phyloP scores from a whole-genome alignment of 1,140 invertebrate genomes.

The Bombus difficillimus region DNA sequence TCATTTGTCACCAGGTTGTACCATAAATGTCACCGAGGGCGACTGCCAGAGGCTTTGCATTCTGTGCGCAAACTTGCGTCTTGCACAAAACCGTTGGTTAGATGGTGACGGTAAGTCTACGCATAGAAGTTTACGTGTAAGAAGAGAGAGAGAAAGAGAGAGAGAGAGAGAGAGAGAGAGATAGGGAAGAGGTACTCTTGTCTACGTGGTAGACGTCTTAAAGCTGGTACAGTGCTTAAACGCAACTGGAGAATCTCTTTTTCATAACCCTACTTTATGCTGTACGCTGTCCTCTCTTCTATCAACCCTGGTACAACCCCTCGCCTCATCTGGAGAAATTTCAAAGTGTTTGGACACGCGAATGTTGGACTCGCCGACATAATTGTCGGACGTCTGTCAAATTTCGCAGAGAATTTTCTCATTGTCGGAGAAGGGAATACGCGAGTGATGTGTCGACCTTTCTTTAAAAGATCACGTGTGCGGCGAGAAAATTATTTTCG shows the following conservation, averaged over 20 bases:
- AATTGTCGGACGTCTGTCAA: background rate
- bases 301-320: background rate
- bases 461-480: background rate
- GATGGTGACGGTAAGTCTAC: constrained; percentile 56
- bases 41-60: constrained; percentile 54
- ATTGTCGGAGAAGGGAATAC: background rate
- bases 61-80: constrained; percentile 63
- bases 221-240: constrained; percentile 70
- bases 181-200: constrained; percentile 30
- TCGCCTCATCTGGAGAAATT: background rate
- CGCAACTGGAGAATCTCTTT: constrained; percentile 65
- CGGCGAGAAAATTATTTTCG: background rate
- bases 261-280: background rate
- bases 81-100: constrained; percentile 55
- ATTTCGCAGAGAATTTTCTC: background rate
- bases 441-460: background rate
- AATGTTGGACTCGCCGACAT: background rate
- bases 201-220: constrained; percentile 56
- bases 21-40: constrained; percentile 74
- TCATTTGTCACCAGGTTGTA: constrained; percentile 77
- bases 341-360: constrained; percentile 9
- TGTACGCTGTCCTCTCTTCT: background rate
- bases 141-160: constrained; percentile 28
- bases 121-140: constrained; percentile 64
- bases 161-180: background rate